Conservation (phyloP, 2,113 vertebrate species). For the Nibea albiflora region DNA sequence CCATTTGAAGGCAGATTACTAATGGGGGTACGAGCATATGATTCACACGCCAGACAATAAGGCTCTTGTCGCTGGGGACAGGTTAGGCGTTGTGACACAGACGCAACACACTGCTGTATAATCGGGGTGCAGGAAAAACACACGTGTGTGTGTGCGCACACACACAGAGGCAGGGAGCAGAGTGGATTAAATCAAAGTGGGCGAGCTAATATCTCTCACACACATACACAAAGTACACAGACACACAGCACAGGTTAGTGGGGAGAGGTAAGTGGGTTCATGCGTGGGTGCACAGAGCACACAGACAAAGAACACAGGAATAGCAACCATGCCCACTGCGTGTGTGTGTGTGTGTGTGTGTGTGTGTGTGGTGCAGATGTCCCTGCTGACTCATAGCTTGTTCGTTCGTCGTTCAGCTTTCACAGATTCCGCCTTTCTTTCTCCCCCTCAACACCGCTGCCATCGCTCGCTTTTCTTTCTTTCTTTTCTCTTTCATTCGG, state of each 20-base stretch:
- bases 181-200: slow-evolving; percentile 57
- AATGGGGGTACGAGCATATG: slow-evolving; percentile 64
- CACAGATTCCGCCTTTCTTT: slow-evolving; percentile 76
- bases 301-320: slow-evolving; percentile 77
- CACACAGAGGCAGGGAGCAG: neutral
- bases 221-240: slow-evolving; percentile 32
- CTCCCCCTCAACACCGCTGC: slow-evolving; percentile 66
- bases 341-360: slow-evolving; percentile 42
- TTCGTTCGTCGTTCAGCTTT: slow-evolving; percentile 80
- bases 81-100: slow-evolving; percentile 61
- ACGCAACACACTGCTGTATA: slow-evolving; percentile 15
- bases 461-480: slow-evolving; percentile 54
- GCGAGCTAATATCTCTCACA: slow-evolving; percentile 56
- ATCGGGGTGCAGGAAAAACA: slow-evolving; percentile 21
- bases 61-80: slow-evolving; percentile 60
- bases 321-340: slow-evolving; percentile 70
- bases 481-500: slow-evolving; percentile 53
- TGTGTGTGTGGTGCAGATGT: slow-evolving; percentile 70
- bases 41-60: slow-evolving; percentile 67
- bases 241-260: slow-evolving; percentile 62
- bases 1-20: slow-evolving; percentile 69
- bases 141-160: slow-evolving; percentile 21
- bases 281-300: slow-evolving; percentile 72
- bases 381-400: slow-evolving; percentile 81
- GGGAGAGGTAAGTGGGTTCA: slow-evolving; percentile 78